Evolutionary conservation across 2,888 invertebrate genomes (phyloP).

Genomic region (Leptinotarsa haldemani): DNA sequence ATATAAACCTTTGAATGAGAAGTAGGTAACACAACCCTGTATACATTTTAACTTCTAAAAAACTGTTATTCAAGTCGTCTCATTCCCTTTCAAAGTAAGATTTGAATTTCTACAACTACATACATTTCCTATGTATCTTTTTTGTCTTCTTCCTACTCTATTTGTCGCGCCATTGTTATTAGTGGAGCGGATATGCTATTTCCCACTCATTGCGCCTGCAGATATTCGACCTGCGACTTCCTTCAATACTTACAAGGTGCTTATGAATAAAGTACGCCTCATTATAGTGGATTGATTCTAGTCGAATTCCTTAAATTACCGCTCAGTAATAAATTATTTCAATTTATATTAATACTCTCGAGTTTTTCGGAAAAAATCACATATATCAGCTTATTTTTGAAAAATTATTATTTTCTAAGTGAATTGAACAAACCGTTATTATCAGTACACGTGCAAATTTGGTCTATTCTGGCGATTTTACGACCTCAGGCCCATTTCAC

Average conservation of each 20-base stretch:
- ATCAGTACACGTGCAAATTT: no score
- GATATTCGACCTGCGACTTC: constrained; percentile 33
- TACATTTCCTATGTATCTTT: neutral
- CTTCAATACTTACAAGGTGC: constrained; percentile 6
- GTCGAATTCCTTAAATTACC: neutral
- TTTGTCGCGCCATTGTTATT: constrained; percentile 32
- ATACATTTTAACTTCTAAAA: neutral
- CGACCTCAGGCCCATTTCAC: no score
- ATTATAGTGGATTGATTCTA: neutral
- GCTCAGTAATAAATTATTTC: no score
- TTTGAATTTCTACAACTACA: neutral
- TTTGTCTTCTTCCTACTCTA: constrained; percentile 17
- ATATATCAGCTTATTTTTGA: no score
- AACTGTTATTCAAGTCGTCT: neutral
- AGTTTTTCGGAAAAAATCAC: no score
- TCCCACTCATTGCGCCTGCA: constrained; percentile 31
- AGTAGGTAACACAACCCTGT: neutral
- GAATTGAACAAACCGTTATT: no score
- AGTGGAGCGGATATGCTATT: constrained; percentile 34
- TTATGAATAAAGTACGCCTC: neutral
- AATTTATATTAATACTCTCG: no score
- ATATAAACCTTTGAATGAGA: no score
- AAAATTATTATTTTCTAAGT: no score
- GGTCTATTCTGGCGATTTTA: no score
- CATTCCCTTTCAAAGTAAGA: neutral